Base-by-base conservation (phyloP, 2,113 vertebrate species). In the Kryptolebias marmoratus region DNA sequence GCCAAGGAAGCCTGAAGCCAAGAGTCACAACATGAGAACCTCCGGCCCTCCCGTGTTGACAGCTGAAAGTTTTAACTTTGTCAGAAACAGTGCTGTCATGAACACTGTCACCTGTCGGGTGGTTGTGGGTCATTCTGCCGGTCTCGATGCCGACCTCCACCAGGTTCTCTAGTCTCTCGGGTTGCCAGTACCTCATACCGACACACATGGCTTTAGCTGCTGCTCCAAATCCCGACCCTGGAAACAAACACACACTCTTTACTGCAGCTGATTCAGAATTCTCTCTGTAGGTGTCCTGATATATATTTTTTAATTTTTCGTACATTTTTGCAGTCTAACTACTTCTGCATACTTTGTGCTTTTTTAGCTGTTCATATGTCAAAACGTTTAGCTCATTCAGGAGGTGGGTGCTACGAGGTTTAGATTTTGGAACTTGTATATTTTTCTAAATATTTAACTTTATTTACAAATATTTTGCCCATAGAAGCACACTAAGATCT, bases 151-250 rank as follows among this genome's bases (percentile, higher is more conserved):
- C 97, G 90, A 99, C 97, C 94, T 98, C 96, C 60, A 99, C 93
- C 2, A 99, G 94, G 10, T 82, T 95, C 57, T 96, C 94, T 75
- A 97, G 87, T 62, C 95, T 94, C 13, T 96, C 95, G 0, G 96
- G 95, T 84, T 96, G 95, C 95, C 97, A 98, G 91, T 98, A 99
- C 45, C 96, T 90, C 97, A 99, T 97, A 6, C 98, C 98, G 3
- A 99, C 93, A 80, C 96, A 98, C 97, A 99, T 97, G 14, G 97
- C 96, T 81, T 99, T 99, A n/a, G 96, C 95, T 54, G 98, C 95
- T 0, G 96, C 97, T 42, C 98, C 97, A 2, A 95, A 98, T 5
- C 98, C 98, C 1, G 98, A 98, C 15, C 97, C 98, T 99, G 47
- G 0, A 72, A n/a, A 78, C 14, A 52, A 22, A 81, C 60, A 80